These are phyloP conservation scores for Eptatretus atami DNA, from an alignment of 2,797 vertebrate genomes.

Conservation along the genomic window DNA sequence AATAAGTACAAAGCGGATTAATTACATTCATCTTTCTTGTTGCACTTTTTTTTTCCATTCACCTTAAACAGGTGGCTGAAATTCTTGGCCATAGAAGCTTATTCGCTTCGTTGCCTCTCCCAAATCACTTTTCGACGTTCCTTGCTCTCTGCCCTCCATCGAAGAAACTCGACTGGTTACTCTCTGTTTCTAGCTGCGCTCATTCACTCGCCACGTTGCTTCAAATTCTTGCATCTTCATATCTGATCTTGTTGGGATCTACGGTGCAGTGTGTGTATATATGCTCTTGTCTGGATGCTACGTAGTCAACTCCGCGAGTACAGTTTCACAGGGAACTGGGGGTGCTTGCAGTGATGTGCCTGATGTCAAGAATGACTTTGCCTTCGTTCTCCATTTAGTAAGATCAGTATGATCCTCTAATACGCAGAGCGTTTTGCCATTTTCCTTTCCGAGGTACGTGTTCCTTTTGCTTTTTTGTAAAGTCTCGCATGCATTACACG, in stretches of 20 bases:
- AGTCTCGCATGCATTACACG: no score
- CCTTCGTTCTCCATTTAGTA: slow-evolving; percentile 90
- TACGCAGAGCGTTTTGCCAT: slow-evolving; percentile 91
- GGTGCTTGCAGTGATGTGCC: slow-evolving; percentile 98
- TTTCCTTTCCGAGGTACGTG: slow-evolving; percentile 81
- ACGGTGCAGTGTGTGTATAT: slow-evolving; percentile 81
- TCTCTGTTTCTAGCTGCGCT: slow-evolving; percentile 65
- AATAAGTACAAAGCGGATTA: no score
- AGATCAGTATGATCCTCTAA: slow-evolving; percentile 69
- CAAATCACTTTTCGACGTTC: slow-evolving; percentile 68
- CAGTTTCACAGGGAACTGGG: slow-evolving; percentile 50
- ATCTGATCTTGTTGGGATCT: slow-evolving; percentile 71
- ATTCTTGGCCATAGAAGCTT: no score
- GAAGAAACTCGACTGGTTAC: slow-evolving; percentile 79
- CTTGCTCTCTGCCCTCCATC: slow-evolving; percentile 51
- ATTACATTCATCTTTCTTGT: no score
- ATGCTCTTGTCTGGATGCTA: slow-evolving; percentile 92
- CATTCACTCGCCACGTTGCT: slow-evolving; percentile 80
- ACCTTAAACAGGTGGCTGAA: no score
- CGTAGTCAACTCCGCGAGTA: slow-evolving; percentile 76
- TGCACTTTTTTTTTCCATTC: no score
- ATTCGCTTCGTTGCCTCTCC: slow-evolving; percentile 73
- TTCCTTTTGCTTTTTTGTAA: background rate
- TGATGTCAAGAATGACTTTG: slow-evolving; percentile 90
- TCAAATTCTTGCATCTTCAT: slow-evolving; percentile 39